Conservation (phyloP, 2,797 vertebrate genomes). For the Anabas testudineus region DNA sequence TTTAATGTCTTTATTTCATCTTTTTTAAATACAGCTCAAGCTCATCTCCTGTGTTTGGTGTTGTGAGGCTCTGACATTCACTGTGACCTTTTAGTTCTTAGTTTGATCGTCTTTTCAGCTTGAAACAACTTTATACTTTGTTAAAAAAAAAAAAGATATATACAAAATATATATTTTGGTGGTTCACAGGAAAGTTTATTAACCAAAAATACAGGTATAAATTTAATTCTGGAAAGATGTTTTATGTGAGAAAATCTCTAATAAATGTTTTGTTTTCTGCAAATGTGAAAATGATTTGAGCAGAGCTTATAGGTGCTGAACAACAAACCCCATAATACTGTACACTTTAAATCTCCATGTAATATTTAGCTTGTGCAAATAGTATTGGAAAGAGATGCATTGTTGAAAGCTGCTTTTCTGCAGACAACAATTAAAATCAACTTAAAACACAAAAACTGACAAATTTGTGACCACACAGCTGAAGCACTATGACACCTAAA, state of each 20-base stretch:
- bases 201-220: conserved; percentile 24
- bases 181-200: conserved; percentile 29
- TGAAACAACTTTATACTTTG: conserved; percentile 48
- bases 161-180: conserved; percentile 27
- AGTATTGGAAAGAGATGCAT: conserved; percentile 31
- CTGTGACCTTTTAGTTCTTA: conserved; percentile 68
- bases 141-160: conserved; percentile 5
- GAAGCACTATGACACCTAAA: background rate
- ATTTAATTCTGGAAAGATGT: conserved; percentile 45
- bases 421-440: conserved; percentile 38
- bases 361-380: conserved; percentile 24
- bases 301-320: conserved; percentile 24
- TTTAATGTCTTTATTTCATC: conserved; percentile 41
- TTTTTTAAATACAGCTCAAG: conserved; percentile 54
- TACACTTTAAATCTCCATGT: conserved; percentile 41
- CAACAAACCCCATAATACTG: conserved; percentile 16
- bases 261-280: conserved; percentile 72
- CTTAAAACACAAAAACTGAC: background rate
- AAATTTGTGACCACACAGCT: background rate
- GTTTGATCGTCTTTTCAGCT: conserved; percentile 63
- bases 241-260: conserved; percentile 52
- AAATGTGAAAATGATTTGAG: conserved; percentile 44
- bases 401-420: conserved; percentile 30
- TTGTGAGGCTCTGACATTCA: conserved; percentile 70
- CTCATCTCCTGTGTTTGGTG: conserved; percentile 69